Evolutionary conservation across 2,113 vertebrate species (phyloP).

Genomic region (Clarias magur): DNA sequence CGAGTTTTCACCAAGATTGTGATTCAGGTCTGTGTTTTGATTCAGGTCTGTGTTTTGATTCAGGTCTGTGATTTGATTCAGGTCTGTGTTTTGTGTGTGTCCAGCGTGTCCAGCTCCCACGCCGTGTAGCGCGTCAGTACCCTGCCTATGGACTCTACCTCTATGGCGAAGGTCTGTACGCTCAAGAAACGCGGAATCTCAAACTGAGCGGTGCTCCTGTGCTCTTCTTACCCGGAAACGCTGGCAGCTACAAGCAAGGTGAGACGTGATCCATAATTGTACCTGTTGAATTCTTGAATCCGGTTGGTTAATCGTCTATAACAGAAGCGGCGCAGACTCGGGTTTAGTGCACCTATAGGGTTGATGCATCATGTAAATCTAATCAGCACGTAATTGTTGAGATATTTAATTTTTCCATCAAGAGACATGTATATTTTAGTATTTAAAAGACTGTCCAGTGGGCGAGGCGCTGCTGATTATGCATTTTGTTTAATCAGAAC

Average conservation of each 20-base stretch:
- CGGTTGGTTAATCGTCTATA: background rate
- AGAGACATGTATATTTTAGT: background rate
- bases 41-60: background rate
- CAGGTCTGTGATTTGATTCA: no score
- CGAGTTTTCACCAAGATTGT: background rate
- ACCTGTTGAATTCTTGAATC: background rate
- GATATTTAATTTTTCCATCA: background rate
- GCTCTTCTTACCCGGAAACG: conserved; percentile 96
- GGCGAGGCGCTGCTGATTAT: background rate
- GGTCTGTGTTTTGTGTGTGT: background rate
- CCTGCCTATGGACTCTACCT: conserved; percentile 92
- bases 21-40: background rate
- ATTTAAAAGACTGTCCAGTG: background rate
- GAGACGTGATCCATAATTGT: conserved; percentile 26
- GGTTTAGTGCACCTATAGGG: background rate
- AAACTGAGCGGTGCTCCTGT: conserved; percentile 89
- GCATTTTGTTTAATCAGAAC: background rate
- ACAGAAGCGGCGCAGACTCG: background rate
- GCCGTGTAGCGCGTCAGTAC: conserved; percentile 81
- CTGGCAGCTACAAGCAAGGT: conserved; percentile 98
- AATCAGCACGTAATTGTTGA: background rate
- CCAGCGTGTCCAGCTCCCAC: conserved; percentile 88
- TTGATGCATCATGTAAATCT: background rate
- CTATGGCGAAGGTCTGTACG: conserved; percentile 90
- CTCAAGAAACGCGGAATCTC: conserved; percentile 84